Percentiles rank a stretch among this genome's conserved stretches.
These are phyloP conservation scores for Ferdinandea cuprea DNA, from an alignment of 2,888 invertebrate species.

Conservation along the genomic window DNA sequence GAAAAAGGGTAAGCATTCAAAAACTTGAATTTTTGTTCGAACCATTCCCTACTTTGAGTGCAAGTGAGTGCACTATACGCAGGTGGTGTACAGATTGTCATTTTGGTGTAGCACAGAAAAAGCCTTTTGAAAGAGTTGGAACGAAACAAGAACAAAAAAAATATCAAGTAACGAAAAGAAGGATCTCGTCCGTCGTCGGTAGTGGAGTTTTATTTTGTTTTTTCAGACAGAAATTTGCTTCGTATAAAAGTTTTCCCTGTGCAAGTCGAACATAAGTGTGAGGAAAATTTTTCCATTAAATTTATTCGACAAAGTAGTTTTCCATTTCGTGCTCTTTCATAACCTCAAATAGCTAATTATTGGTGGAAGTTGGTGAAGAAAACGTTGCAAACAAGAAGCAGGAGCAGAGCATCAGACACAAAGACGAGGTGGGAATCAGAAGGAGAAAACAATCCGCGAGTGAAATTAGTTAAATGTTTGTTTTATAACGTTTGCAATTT, in stretches of 20 bases:
- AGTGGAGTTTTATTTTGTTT: slow-evolving; percentile 48
- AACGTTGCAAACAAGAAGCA: slow-evolving; percentile 32
- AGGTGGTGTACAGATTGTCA: slow-evolving; percentile 15
- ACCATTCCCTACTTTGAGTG: slow-evolving; percentile 27
- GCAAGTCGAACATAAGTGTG: slow-evolving; percentile 11
- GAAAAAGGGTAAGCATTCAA: slow-evolving; percentile 66
- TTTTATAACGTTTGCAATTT: slow-evolving; percentile 12
- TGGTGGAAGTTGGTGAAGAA: slow-evolving; percentile 41
- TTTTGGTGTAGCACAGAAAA: not conserved
- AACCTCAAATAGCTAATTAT: slow-evolving; percentile 55
- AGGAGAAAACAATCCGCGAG: slow-evolving; percentile 24
- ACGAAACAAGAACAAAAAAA: slow-evolving; percentile 45
- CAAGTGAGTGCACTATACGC: slow-evolving; percentile 56
- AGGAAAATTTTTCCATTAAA: slow-evolving; percentile 1
- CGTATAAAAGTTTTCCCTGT: not conserved
- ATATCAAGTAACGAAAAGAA: slow-evolving; percentile 33
- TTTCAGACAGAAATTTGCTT: slow-evolving; percentile 7
- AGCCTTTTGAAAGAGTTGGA: slow-evolving; percentile 38
- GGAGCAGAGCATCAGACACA: slow-evolving; percentile 8
- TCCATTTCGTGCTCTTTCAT: slow-evolving; percentile 44
- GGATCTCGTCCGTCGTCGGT: slow-evolving; percentile 42
- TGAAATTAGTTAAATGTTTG: slow-evolving; percentile 22
- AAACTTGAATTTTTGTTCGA: slow-evolving; percentile 41
- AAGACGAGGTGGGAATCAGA: slow-evolving; percentile 11
- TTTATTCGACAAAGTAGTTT: slow-evolving; percentile 1